Conservation (phyloP, 2,797 vertebrate genomes). For the Muscicapa comitata region DNA sequence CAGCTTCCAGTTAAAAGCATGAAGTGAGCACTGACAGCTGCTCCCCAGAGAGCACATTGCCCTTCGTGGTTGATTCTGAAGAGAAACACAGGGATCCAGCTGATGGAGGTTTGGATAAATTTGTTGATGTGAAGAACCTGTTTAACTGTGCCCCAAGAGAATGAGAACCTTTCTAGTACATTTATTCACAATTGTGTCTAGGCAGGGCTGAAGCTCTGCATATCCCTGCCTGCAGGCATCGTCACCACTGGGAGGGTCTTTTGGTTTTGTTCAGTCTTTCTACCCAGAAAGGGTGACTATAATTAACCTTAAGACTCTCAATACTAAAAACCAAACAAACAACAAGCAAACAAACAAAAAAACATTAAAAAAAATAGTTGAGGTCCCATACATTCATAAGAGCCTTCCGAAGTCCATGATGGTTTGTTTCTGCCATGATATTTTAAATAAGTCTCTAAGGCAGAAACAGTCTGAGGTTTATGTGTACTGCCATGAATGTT, state of each 20-base stretch:
- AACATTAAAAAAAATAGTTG: neutral
- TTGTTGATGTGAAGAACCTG: neutral
- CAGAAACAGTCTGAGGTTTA: neutral
- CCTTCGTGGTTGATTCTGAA: fast-evolving
- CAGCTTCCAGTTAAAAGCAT: neutral
- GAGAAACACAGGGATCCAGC: neutral
- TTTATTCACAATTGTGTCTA: neutral
- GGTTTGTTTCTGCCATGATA: neutral
- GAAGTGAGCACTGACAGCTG: fast-evolving
- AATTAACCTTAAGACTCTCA: neutral
- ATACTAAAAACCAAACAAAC: neutral
- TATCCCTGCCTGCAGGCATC: neutral
- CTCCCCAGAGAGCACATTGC: neutral
- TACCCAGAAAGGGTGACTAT: neutral
- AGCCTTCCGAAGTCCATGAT: neutral
- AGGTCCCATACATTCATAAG: neutral
- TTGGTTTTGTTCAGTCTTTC: neutral
- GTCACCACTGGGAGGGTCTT: neutral
- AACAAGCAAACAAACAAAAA: neutral
- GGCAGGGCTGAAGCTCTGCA: neutral
- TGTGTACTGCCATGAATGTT: neutral
- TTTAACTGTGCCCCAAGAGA: neutral
- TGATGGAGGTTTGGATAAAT: fast-evolving
- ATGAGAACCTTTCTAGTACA: neutral
- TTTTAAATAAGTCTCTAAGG: neutral